phyloP scores from a whole-genome alignment of 2,797 vertebrate species.

The Hapalemur alaotrensis region DNA sequence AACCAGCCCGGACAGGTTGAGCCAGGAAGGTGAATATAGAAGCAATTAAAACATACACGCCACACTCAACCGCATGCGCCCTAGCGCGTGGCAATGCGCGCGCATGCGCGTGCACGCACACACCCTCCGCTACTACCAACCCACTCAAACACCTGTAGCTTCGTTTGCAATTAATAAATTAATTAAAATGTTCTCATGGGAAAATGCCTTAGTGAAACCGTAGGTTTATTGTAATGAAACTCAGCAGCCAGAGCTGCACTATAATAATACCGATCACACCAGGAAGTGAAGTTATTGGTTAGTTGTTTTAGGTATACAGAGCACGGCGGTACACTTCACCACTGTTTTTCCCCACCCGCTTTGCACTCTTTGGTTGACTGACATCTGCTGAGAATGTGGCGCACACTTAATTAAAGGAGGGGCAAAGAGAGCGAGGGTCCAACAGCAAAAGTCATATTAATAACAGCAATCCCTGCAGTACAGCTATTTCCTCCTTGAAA shows the following conservation, averaged over 20 bases:
- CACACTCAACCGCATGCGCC: neutral
- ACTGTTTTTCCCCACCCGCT: neutral
- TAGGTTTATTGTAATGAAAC: constrained; percentile 66
- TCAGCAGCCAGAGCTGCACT: neutral
- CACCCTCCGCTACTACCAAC: constrained; percentile 9
- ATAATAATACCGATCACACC: neutral
- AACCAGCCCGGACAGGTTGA: constrained; percentile 58
- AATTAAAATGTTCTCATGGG: constrained; percentile 78
- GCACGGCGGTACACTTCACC: neutral
- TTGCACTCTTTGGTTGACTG: neutral
- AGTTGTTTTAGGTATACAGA: neutral
- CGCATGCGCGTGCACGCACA: neutral
- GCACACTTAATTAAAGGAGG: neutral
- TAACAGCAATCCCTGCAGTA: neutral
- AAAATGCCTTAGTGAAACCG: constrained; percentile 68
- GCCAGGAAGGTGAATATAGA: constrained; percentile 28
- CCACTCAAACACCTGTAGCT: constrained; percentile 65
- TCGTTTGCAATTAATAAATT: constrained; percentile 76
- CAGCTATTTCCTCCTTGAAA: neutral
- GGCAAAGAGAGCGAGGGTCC: neutral
- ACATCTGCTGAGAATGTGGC: neutral
- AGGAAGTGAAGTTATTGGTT: constrained; percentile 33
- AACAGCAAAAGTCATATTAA: neutral
- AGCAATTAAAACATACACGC: constrained; percentile 51
- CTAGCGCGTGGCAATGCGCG: neutral